Evolutionary conservation across 2,797 vertebrate genomes (phyloP), one percentile per base, ranked within the genome.

Genomic region (Acipenser oxyrinchus): DNA sequence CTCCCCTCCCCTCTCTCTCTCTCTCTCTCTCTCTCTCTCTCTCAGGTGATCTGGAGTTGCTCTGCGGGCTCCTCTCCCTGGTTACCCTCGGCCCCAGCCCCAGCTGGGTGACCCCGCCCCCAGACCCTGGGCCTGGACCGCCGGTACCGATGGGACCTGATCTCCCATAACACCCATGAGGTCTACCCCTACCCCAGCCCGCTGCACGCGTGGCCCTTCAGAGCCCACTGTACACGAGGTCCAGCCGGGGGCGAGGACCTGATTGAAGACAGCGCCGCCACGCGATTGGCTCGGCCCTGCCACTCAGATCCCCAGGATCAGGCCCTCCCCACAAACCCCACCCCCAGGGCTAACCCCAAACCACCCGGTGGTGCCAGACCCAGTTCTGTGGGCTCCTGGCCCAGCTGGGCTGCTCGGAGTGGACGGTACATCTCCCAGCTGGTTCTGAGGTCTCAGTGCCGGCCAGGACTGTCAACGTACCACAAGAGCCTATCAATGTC

Each of bases 121-220:
- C 15, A 18, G 15, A 18, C 15, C 23, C 23, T 61, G 0, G 59
- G 55, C 12, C 66, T 91, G 69, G 90, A 91, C 68, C 77, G 82
- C 15, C 15, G 82, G 60, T 93, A 84, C 78, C 89, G 86, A 70
- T 87, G 82, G 0, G 89, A 93, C 77, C 75, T 93, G 53, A 84
- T 93, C 53, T 93, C 90, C 52, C 82, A 86, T 51, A 83, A 88
- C 73, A 91, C 88, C 72, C 90, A 89, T 73, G 92, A 93, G 70
- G 84, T 92, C 48, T 93, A 93, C 71, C 73, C 86, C 9, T 93
- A 89, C 72, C 92, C 92, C 10, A 93, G 92, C 72, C 92, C 92
- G 0, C 78, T 93, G 69, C 92, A 93, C 48, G 92, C 92, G 90
- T 93, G 2, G 92, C 92, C 49, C 85, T 93, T 23, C 92, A 93